phyloP scores from a whole-genome alignment of 2,797 vertebrate genomes.

The Sardinella longiceps region DNA sequence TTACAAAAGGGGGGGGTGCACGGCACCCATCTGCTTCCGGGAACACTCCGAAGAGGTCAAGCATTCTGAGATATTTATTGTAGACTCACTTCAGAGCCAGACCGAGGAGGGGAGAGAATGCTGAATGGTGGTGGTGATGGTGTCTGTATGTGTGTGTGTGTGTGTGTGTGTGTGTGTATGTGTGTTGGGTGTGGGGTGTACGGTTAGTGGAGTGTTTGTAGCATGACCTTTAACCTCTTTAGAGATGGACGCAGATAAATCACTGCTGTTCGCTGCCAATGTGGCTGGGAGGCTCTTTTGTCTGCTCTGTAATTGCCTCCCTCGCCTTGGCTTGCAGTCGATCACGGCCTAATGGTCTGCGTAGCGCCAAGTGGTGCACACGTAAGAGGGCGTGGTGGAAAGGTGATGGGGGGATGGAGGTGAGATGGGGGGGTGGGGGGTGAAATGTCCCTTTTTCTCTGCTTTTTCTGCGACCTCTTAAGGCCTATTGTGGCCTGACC shows the following conservation, averaged over 20 bases:
- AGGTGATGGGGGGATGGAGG: neutral
- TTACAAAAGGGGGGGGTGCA: neutral
- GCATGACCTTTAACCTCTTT: neutral
- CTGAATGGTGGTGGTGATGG: neutral
- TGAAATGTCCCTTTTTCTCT: neutral
- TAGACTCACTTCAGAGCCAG: neutral
- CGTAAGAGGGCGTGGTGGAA: neutral
- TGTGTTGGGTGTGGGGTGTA: neutral
- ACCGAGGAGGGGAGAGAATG: neutral
- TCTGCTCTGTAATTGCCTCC: conserved; percentile 1
- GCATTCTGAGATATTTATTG: neutral
- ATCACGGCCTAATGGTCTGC: neutral
- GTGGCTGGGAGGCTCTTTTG: neutral
- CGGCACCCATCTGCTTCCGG: neutral
- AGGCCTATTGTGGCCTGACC: neutral
- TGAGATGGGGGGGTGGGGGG: neutral
- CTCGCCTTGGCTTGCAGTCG: no score
- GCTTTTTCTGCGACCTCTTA: neutral
- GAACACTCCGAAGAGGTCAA: neutral
- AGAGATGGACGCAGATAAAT: neutral
- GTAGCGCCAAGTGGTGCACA: neutral
- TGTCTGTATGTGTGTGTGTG: no score
- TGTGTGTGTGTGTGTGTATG: no score
- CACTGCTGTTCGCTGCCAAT: neutral
- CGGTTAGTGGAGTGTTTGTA: neutral